phyloP scores from a whole-genome alignment of 2,888 invertebrate species.

The Rutpela maculata region DNA sequence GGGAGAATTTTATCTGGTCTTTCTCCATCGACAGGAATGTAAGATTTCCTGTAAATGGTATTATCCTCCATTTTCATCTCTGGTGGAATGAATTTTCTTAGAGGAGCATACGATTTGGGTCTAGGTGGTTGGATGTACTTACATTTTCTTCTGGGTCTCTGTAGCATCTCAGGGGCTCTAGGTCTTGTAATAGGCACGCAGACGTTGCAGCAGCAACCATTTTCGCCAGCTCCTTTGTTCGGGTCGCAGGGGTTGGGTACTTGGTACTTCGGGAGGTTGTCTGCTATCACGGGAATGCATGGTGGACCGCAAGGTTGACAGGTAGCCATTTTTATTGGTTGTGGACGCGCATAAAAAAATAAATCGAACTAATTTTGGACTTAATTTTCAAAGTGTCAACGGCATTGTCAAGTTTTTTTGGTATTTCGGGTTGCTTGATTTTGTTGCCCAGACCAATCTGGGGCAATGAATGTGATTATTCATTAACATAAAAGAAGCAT shows the following conservation, averaged over 20 bases:
- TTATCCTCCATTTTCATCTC: constrained; percentile 77
- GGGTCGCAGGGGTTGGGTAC: constrained; percentile 64
- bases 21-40: constrained; percentile 75
- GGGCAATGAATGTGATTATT: too few species aligned
- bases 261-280: constrained; percentile 61
- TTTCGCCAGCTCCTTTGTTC: constrained; percentile 42
- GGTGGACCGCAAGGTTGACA: constrained; percentile 56
- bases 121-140: constrained; percentile 77
- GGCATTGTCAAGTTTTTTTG: constrained; percentile 46
- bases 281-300: constrained; percentile 64
- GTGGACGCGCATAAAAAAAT: constrained; percentile 30
- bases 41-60: constrained; percentile 82
- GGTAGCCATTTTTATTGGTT: constrained; percentile 58
- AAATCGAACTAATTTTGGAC: constrained; percentile 29
- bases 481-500: too few species aligned
- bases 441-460: not conserved
- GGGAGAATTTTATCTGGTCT: constrained; percentile 69
- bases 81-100: constrained; percentile 77
- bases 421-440: constrained; percentile 9
- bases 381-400: constrained; percentile 50
- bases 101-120: constrained; percentile 78
- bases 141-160: constrained; percentile 63
- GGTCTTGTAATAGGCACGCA: constrained; percentile 63
- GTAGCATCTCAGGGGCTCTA: constrained; percentile 55
- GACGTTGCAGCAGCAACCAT: constrained; percentile 60